phyloP scores from a whole-genome alignment of 2,113 vertebrate species.

The Mobula birostris region DNA sequence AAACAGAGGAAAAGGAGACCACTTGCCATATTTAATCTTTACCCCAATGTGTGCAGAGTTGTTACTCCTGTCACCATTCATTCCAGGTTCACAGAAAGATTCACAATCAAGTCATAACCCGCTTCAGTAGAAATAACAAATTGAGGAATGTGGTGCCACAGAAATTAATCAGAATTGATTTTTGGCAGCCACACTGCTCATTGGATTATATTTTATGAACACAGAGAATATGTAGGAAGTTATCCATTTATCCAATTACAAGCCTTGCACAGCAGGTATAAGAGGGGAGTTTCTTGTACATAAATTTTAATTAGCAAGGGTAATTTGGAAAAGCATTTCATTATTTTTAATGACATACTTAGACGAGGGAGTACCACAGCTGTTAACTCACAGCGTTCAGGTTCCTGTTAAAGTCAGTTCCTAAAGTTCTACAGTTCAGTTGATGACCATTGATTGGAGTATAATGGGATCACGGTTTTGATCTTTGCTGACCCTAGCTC shows the following conservation, averaged over 20 bases:
- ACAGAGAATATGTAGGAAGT: not conserved
- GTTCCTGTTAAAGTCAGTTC: not conserved
- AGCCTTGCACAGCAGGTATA: not conserved
- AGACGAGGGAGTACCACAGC: not conserved
- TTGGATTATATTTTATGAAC: not conserved
- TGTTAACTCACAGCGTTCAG: not conserved
- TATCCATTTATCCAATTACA: conserved; percentile 26
- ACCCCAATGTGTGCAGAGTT: not conserved
- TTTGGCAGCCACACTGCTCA: not conserved
- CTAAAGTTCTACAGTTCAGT: not conserved
- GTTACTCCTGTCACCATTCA: not conserved
- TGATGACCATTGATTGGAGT: not conserved
- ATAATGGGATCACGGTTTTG: not conserved
- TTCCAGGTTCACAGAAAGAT: not conserved
- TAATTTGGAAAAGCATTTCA: conserved; percentile 25
- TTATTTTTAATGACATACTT: conserved; percentile 25
- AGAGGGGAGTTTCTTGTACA: conserved; percentile 13
- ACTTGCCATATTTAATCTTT: not conserved
- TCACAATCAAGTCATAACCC: not conserved
- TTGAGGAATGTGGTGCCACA: not conserved
- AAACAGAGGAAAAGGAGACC: not conserved
- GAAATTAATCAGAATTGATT: not conserved
- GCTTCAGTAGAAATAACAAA: too few relatives aligned
- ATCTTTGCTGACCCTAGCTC: not conserved
- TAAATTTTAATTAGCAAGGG: conserved; percentile 1